Evolutionary conservation across 2,797 vertebrate genomes (phyloP).

Genomic region (Anas georgica): DNA sequence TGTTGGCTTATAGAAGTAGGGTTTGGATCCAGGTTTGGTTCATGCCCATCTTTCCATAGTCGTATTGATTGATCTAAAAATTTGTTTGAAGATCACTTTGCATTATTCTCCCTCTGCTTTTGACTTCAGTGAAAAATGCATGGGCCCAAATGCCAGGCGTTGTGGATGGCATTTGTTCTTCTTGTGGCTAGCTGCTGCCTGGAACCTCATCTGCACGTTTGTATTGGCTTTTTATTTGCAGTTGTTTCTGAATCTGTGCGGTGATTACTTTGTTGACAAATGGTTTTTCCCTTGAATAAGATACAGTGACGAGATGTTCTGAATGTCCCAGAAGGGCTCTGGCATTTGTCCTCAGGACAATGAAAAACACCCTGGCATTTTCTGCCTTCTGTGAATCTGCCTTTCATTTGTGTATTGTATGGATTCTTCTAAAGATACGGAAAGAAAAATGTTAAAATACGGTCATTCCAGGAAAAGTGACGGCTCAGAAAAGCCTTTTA

Average conservation of each 20-base stretch:
- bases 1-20: background rate
- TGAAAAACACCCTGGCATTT: constrained; percentile 50
- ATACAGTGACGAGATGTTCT: constrained; percentile 63
- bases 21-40: background rate
- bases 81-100: background rate
- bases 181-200: constrained; percentile 52
- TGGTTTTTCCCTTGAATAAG: constrained; percentile 69
- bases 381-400: constrained; percentile 48
- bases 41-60: background rate
- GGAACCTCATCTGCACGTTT: constrained; percentile 58
- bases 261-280: constrained; percentile 68
- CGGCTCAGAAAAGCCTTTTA: constrained; percentile 6
- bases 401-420: constrained; percentile 48
- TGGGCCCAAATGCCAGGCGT: constrained; percentile 31
- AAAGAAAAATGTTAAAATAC: constrained; percentile 20
- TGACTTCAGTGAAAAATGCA: constrained; percentile 32
- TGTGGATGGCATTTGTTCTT: constrained; percentile 48
- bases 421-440: constrained; percentile 17
- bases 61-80: background rate
- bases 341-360: constrained; percentile 57
- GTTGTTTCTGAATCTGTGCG: constrained; percentile 62
- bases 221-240: constrained; percentile 67
- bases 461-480: background rate
- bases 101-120: background rate
- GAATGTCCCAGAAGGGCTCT: constrained; percentile 61